phyloP scores from a whole-genome alignment of 2,888 invertebrate genomes.

The Cataglyphis livida region DNA sequence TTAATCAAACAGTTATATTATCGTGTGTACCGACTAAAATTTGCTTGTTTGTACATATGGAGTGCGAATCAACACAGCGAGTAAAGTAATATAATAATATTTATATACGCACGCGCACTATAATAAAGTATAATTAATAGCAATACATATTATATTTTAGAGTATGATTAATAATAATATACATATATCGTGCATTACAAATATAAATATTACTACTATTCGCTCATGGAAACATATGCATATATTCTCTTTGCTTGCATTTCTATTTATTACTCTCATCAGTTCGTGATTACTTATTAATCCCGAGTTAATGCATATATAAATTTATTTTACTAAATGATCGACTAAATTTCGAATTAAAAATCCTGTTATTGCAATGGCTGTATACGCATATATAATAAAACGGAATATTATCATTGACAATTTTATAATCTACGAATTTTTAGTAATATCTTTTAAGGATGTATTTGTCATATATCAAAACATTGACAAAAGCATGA shows the following conservation, averaged over 20 bases:
- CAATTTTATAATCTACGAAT: slow-evolving; percentile 9
- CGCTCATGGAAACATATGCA: neutral
- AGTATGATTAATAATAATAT: slow-evolving; percentile 34
- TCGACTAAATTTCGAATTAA: slow-evolving; percentile 25
- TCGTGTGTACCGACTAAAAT: slow-evolving; percentile 18
- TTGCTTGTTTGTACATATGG: slow-evolving; percentile 1
- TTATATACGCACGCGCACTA: slow-evolving; percentile 8
- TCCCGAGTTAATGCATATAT: slow-evolving; percentile 17
- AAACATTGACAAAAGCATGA: too few relatives aligned
- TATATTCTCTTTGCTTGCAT: slow-evolving; percentile 2
- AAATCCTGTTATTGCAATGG: slow-evolving; percentile 15
- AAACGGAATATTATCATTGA: neutral
- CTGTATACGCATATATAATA: neutral
- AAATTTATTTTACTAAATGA: neutral
- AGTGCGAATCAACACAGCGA: neutral
- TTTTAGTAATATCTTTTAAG: neutral
- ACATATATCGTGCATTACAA: slow-evolving; percentile 11
- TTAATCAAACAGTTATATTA: neutral
- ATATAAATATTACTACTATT: slow-evolving; percentile 28
- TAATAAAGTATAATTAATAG: slow-evolving; percentile 40
- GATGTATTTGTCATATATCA: too few relatives aligned
- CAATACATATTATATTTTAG: slow-evolving; percentile 23
- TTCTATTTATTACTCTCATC: slow-evolving; percentile 16
- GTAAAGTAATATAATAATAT: slow-evolving; percentile 23
- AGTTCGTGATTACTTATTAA: slow-evolving; percentile 36